Evolutionary conservation across 2,113 vertebrate species (phyloP), one percentile per base, ranked within the genome.

Genomic region (Xiphophorus hellerii): DNA sequence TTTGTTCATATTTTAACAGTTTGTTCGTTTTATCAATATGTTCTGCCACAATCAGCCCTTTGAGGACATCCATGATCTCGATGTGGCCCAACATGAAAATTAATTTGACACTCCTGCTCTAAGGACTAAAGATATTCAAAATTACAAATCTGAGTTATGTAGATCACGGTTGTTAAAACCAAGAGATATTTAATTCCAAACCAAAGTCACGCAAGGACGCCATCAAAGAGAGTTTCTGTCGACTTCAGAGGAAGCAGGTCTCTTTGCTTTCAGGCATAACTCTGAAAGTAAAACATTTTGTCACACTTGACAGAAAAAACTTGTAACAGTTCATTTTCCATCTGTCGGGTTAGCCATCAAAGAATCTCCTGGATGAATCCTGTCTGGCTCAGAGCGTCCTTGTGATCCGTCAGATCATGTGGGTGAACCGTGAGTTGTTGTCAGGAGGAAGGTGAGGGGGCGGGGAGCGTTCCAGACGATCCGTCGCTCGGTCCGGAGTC

Each of bases 371-470:
- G 51, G 65, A 73, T 68, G 66, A 78, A 86, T 77, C 68, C 28
- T 1, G 35, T 69, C 75, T 62, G 62, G 72, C 60, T 42, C 51
- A 4, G 9, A 67, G 61, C 13, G 69, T 61, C 78, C 73, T 66
- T 75, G 75, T 82, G 83, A 83, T 80, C 83, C 25, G 25, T 61
- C 72, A 78, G 87, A 76, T 88, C 80, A 89, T 78, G 69, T 71
- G 77, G 76, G 83, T 89, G 86, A 88, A 72, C 74, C 88, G 76
- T 77, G 77, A 74, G 88, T 88, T 87, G 86, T 87, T 87, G 87
- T 88, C 78, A 82, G 69, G 87, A 79, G 68, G 80, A 58, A 72
- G 83, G 75, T 64, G 12, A 69, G 25, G 63, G n/a, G 81, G 31
- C 78, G 73, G 54, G 69, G 62, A 28, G 76, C 39, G 69, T 67